Conservation (phyloP, 2,888 invertebrate species). For the Leucoma salicis region DNA sequence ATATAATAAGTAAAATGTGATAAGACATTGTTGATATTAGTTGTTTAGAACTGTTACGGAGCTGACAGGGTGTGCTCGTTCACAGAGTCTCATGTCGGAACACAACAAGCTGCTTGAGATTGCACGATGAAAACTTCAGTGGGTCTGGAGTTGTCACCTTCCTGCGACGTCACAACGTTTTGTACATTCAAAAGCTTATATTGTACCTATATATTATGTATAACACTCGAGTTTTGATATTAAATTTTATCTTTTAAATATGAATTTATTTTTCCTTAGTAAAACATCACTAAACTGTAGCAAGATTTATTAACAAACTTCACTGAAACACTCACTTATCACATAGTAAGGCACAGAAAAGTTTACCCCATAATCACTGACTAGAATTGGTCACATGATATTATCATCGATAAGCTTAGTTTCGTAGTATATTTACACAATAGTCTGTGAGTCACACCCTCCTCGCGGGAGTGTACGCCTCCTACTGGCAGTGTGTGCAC, state of each 20-base stretch:
- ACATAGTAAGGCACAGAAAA: too few species aligned
- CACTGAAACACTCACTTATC: too few species aligned
- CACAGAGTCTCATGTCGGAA: constrained; percentile 81
- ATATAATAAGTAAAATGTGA: neutral
- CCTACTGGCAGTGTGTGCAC: too few species aligned
- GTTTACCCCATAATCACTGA: too few species aligned
- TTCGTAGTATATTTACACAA: too few species aligned
- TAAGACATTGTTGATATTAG: too few species aligned
- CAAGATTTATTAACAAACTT: neutral
- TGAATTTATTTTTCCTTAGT: neutral
- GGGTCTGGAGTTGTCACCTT: neutral
- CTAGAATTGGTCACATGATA: too few species aligned
- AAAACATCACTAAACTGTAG: neutral
- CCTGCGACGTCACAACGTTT: constrained; percentile 13
- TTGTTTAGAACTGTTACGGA: too few species aligned
- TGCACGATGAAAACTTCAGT: constrained; percentile 38
- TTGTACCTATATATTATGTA: constrained; percentile 12
- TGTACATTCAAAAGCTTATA: constrained; percentile 26
- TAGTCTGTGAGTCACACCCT: too few species aligned
- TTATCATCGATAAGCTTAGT: too few species aligned
- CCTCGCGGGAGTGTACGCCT: too few species aligned
- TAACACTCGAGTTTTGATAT: constrained; percentile 6
- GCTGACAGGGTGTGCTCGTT: constrained; percentile 38
- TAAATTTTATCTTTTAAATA: constrained; percentile 4
- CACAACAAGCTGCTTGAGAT: constrained; percentile 79